Evolutionary conservation across 2,888 invertebrate genomes (phyloP), one percentile per base, ranked within the genome.

Genomic region (Bellardia pandia): DNA sequence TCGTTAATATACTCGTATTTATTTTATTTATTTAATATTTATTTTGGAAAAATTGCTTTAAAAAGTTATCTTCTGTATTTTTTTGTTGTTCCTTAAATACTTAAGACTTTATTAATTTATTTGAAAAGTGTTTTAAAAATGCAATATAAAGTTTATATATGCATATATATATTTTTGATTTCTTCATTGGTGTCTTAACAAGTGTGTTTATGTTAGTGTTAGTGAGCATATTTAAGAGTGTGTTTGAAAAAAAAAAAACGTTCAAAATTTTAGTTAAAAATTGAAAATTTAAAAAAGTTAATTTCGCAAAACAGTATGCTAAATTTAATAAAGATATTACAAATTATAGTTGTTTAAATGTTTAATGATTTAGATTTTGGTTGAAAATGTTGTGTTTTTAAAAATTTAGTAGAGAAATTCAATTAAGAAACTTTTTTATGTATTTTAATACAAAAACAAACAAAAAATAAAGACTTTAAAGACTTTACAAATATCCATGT

Each of bases 11-110:
- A 16, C 14, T 51, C 53, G 42, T 78, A 72, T 71, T 68, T 81
- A 42, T 66, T 62, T 11, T 37, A 37, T 62, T 81, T 56, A 23
- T 66, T 72, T 48, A 62, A 78, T 80, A 72, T 68, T 84, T 72
- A 53, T 60, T 71, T 72, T 81, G 45, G 72, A 62, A 87, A 86
- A 87, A 87, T 87, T 87, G 77, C 76, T 87, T 84, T 56, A 80
- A 84, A 84, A 84, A 40, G 40, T 86, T 62, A 6, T 69, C 23
- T 56, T 62, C 14, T 62, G 30, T 58, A 5, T 30, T 58, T 58
- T 9, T 56, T 8, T 60, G 9, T 30, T 40, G 23, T 62, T 62
- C 51, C 40, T 79, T 79, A 53, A 80, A 66, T 69, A 68, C 8
- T 78, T 74, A 71, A 33, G 51, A 58, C 48, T 82, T 77, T 69